These are phyloP conservation scores for Micoletzkya japonica DNA, from an alignment of 2,888 invertebrate genomes.

Conservation along the genomic window DNA sequence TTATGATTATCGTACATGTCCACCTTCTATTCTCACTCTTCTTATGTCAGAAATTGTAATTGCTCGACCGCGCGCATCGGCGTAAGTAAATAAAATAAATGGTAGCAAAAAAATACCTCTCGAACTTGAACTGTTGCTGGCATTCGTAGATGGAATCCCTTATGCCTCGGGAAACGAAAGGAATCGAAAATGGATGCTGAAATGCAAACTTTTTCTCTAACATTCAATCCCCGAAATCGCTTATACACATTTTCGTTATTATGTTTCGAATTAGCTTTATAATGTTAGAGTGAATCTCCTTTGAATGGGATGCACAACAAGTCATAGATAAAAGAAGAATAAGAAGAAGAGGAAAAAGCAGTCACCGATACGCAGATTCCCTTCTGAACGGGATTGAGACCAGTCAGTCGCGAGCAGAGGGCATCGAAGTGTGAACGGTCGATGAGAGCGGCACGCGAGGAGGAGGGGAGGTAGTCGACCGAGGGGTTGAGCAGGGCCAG, in stretches of 20 bases:
- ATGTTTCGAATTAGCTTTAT: too few species aligned
- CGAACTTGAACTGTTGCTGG: constrained; percentile 68
- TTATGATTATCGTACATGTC: not conserved
- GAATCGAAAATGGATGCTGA: constrained; percentile 69
- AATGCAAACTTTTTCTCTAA: too few species aligned
- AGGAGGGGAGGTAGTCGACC: constrained; percentile 6
- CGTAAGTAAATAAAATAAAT: not conserved
- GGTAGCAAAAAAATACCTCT: constrained; percentile 30
- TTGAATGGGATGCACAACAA: too few species aligned
- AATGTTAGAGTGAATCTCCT: too few species aligned
- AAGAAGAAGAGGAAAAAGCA: not conserved
- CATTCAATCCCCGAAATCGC: too few species aligned
- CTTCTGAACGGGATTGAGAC: constrained; percentile 48
- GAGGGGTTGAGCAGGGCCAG: constrained; percentile 26
- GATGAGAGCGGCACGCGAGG: not conserved
- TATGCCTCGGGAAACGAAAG: constrained; percentile 69
- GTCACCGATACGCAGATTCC: constrained; percentile 42
- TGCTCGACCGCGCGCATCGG: too few species aligned
- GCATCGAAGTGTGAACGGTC: constrained; percentile 16
- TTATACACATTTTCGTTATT: too few species aligned
- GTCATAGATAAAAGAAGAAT: too few species aligned
- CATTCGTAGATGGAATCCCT: constrained; percentile 70
- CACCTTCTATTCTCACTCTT: not conserved
- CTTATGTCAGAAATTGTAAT: too few species aligned
- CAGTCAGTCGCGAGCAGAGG: constrained; percentile 43